Evolutionary conservation across 2,797 vertebrate species (phyloP), one percentile per base, ranked within the genome.

Genomic region (Acanthurus tractus): DNA sequence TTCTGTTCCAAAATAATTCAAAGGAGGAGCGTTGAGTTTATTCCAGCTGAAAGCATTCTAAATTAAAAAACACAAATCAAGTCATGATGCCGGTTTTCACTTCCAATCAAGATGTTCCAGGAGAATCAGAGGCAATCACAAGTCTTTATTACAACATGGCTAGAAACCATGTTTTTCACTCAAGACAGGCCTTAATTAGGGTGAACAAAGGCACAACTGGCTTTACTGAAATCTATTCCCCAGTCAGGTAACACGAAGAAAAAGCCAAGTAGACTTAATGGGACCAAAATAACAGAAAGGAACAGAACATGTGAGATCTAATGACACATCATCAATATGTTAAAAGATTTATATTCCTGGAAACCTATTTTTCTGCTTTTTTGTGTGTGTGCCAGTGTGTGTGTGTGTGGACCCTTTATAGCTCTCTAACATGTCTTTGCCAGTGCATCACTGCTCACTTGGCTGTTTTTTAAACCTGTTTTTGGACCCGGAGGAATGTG

Each of bases 1-100:
- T 78, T 45, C 36, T 71, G 67, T 53, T 82, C 62, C 70, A 75
- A 74, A 83, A 75, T 74, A 66, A 79, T 78, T 82, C 72, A 84
- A 81, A 81, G 57, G 29, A 58, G 34, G 12, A 48, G 8, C 3
- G 52, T 23, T 3, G 62, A 68, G 57, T 57, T 82, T 61, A 52
- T 65, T 65, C 53, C 59, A 59, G 58, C 70, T 70, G 71, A 75
- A 74, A 68, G 59, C 23, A 25, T 74, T 63, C 62, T 53, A 63
- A 75, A 63, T 61, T 3, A 20, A 49, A 55, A 54, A 67, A 71
- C 29, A 68, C 20, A 74, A 68, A 74, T 77, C 66, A 57, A 54
- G 38, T 64, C 58, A 14, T 5, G 46, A 58, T 50, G 12, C 48
- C 34, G 14, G 48, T 62, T 73, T 81, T 70, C 63, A 59, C 64